These are phyloP conservation scores for Folsomia manolachei DNA, from an alignment of 2,888 invertebrate genomes.

Conservation along the genomic window DNA sequence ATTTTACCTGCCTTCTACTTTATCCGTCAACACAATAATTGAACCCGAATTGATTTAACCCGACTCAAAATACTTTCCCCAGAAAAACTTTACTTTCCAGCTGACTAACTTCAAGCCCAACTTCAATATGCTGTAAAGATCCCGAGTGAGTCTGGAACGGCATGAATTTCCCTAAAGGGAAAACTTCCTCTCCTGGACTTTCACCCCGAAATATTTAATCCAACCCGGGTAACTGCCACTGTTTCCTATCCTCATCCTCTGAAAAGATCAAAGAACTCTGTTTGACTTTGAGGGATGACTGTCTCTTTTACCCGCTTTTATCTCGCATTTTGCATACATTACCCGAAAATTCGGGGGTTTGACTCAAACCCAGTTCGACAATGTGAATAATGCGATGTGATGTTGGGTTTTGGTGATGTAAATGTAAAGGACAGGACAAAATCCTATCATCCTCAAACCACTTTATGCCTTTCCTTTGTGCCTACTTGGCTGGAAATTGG, in stretches of 20 bases:
- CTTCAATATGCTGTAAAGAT: background rate
- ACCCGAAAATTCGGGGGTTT: background rate
- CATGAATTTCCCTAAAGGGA: background rate
- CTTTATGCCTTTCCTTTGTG: too few relatives aligned
- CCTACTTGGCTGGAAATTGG: background rate
- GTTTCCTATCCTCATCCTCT: background rate
- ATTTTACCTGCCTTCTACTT: too few relatives aligned
- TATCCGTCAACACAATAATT: too few relatives aligned
- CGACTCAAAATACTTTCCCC: too few relatives aligned
- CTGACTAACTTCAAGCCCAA: too few relatives aligned
- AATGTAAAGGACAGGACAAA: background rate
- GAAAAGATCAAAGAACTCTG: conserved; percentile 15
- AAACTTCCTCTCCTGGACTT: background rate
- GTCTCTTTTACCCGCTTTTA: conserved; percentile 18
- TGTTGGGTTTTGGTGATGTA: too few relatives aligned
- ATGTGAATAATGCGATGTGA: conserved; percentile 1
- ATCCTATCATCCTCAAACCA: background rate
- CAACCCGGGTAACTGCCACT: background rate
- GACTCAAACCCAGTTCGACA: background rate
- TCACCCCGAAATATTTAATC: background rate
- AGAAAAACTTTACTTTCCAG: too few relatives aligned
- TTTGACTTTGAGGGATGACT: conserved; percentile 25
- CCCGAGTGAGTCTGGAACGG: too few relatives aligned
- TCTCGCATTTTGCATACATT: conserved; percentile 23
- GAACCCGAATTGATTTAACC: too few relatives aligned